Evolutionary conservation across 2,797 vertebrate species (phyloP).

Genomic region (Petrocephalus sullivani): DNA sequence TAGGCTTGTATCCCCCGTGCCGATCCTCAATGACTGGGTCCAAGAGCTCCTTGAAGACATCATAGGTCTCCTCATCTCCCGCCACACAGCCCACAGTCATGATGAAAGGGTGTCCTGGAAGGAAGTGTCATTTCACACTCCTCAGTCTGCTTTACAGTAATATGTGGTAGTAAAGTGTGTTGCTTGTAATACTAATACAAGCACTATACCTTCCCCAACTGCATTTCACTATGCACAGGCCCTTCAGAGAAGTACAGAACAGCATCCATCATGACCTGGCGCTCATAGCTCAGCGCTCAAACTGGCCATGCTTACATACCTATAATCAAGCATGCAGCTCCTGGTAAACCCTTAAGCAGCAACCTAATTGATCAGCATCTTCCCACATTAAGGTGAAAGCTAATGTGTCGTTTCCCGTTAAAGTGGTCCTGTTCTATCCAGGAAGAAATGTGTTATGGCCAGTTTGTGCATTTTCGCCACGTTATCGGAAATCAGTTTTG

Average conservation of each 20-base stretch:
- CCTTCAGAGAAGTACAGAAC: not conserved
- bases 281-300: not conserved
- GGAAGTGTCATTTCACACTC: not conserved
- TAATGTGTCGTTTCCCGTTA: not conserved
- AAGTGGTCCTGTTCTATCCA: not conserved
- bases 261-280: not conserved
- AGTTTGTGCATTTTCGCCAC: not conserved
- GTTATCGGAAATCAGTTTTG: not conserved
- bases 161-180: not conserved
- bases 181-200: not conserved
- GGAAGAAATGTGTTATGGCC: not conserved
- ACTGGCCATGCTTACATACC: not conserved
- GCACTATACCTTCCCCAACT: not conserved
- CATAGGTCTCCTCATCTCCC: conserved; percentile 86
- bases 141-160: not conserved
- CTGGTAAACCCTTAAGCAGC: not conserved
- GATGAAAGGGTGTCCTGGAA: conserved; percentile 87
- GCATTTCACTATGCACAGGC: not conserved
- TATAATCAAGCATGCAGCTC: not conserved
- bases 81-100: conserved; percentile 91
- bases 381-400: not conserved
- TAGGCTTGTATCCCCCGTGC: conserved; percentile 88
- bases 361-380: not conserved
- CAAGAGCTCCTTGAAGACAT: conserved; percentile 76
- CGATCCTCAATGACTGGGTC: conserved; percentile 89